Conservation (phyloP, 53 echinoderm and acorn worm genomes). For the Paelopatides confundens region DNA sequence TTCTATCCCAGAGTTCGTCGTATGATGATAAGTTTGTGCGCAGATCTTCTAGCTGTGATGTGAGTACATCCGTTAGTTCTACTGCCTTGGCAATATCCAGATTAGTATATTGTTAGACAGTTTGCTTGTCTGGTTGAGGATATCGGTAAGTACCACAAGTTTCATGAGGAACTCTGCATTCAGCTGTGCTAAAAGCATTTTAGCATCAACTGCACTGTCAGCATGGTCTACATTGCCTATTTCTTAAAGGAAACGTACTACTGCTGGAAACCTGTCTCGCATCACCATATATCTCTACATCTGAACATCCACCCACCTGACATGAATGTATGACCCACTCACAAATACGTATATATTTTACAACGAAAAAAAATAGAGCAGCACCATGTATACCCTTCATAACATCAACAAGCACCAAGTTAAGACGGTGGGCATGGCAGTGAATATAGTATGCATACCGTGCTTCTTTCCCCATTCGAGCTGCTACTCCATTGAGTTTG, state of each 20-base stretch:
- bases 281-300: conserved; percentile 40
- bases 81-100: conserved; percentile 46
- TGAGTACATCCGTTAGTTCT: conserved; percentile 16
- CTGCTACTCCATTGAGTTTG: conserved; percentile 32
- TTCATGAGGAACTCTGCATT: conserved; percentile 49
- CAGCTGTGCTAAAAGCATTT: conserved; percentile 40
- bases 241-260: conserved; percentile 45
- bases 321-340: conserved; percentile 20
- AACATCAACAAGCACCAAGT: conserved; percentile 56
- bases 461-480: conserved; percentile 26
- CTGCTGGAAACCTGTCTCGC: conserved; percentile 51
- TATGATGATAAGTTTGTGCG: conserved; percentile 25
- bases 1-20: conserved; percentile 26
- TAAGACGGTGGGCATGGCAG: conserved; percentile 51
- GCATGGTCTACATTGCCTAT: conserved; percentile 42
- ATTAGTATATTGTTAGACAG: conserved; percentile 39
- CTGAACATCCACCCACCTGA: conserved; percentile 29
- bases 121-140: conserved; percentile 38
- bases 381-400: conserved; percentile 12
- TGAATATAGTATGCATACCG: conserved; percentile 54
- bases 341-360: conserved; percentile 43
- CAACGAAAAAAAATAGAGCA: conserved; percentile 44
- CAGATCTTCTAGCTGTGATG: conserved; percentile 35
- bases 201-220: conserved; percentile 60
- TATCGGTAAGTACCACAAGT: conserved; percentile 32